Evolutionary conservation across 2,888 invertebrate species (phyloP), one percentile per base, ranked within the genome.

Genomic region (Synergus umbraculus): DNA sequence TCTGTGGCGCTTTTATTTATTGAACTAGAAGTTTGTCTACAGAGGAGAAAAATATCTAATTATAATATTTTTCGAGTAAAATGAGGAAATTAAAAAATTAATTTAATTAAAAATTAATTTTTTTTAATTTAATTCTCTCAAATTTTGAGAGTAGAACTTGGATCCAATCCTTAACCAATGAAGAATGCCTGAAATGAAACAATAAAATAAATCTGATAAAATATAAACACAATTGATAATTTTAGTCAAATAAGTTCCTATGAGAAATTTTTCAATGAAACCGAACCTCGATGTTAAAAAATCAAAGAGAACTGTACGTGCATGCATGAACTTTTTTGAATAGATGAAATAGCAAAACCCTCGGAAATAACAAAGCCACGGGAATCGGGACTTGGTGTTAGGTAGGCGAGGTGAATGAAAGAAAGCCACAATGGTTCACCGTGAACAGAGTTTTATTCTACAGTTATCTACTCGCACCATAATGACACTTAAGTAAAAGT

Each of bases 301-400:
- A 94, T 54, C 41, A 90, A 88, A 88, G 92, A 92, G 84, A 93
- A 93, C 0, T 93, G 93, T 1, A 94, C 93, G 15, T 94, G 92
- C 0, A 94, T 93, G 73, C 91, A 92, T 89, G 92, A 88, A 0
- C 94, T 93, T 82, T 41, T 73, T 80, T 81, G 79, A 63, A 83
- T 65, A 81, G 78, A 79, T 81, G 69, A 64, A 64, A 80, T 22
- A 82, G 80, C 78, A 58, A 80, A 80, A 41, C 46, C 66, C 63
- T 69, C 77, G 44, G 58, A 69, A 84, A 67, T 85, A 78, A 80
- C 76, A 83, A 85, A 82, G 85, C 83, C 79, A 78, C 78, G 60
- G 83, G 87, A 83, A 80, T 66, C 73, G 79, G 67, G 87, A 86
- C 85, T 82, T 65, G 78, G 79, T 82, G 83, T 83, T 73, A 84